These are phyloP conservation scores for Drosophila anomalata DNA, from an alignment of 2,888 invertebrate genomes.

Conservation along the genomic window DNA sequence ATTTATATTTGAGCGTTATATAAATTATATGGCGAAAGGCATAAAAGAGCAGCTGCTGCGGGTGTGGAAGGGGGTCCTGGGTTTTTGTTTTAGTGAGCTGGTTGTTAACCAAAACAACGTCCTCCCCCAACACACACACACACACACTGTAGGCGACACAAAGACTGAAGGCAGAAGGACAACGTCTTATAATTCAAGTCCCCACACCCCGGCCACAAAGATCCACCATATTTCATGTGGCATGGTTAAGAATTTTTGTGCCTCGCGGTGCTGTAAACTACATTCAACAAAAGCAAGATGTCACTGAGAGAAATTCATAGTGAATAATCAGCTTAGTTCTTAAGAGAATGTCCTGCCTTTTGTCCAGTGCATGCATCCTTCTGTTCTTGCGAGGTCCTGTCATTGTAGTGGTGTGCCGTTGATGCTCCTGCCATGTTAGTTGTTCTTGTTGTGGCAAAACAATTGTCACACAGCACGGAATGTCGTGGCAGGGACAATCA, in stretches of 20 bases:
- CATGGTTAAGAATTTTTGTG: constrained; percentile 72
- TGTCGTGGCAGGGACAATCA: constrained; percentile 56
- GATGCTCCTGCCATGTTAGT: constrained; percentile 18
- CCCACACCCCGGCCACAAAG: constrained; percentile 13
- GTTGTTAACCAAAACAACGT: constrained; percentile 18
- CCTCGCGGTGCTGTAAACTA: constrained; percentile 61
- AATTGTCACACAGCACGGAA: constrained; percentile 63
- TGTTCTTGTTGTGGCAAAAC: constrained; percentile 44
- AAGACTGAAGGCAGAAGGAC: constrained; percentile 58
- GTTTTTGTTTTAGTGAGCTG: constrained; percentile 32
- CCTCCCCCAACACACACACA: background rate
- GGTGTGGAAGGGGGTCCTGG: background rate
- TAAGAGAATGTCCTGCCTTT: background rate
- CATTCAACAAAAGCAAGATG: constrained; percentile 32
- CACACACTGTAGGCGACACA: constrained; percentile 14
- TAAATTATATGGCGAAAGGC: constrained; percentile 57
- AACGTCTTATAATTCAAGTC: constrained; percentile 60
- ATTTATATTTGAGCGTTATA: constrained; percentile 54
- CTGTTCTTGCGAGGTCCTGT: constrained; percentile 18
- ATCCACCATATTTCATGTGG: constrained; percentile 63
- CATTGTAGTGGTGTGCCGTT: constrained; percentile 23
- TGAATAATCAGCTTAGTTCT: no score
- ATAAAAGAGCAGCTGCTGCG: constrained; percentile 61
- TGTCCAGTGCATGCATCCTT: background rate
- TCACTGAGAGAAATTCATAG: constrained; percentile 4